phyloP scores from a whole-genome alignment of 37 sponge, comb jelly and placozoan species.

The Chondrosia reniformis region DNA sequence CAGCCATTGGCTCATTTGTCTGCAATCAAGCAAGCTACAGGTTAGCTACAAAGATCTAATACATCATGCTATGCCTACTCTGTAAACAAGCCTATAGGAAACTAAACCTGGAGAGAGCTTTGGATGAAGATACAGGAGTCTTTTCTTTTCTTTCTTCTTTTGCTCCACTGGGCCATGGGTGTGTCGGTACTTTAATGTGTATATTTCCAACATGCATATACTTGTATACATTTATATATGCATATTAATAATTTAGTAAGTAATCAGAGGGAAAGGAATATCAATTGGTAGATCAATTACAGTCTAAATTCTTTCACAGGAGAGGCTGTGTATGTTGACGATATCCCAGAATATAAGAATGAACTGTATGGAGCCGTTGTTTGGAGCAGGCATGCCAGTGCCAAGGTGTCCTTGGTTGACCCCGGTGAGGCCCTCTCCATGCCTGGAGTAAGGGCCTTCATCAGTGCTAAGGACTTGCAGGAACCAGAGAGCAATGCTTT shows the following conservation, averaged over 20 bases:
- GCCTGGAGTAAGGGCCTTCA: slow-evolving; percentile 51
- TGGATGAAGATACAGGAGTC: no score
- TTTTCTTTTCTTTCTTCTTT: no score
- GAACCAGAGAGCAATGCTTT: slow-evolving; percentile 32
- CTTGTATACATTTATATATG: no score
- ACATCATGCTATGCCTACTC: no score
- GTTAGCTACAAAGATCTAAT: slow-evolving; percentile 73
- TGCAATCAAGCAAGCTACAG: slow-evolving; percentile 75
- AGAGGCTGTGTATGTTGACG: slow-evolving; percentile 58
- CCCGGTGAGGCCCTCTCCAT: slow-evolving; percentile 36
- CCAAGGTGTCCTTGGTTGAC: slow-evolving; percentile 52
- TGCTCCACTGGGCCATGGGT: no score
- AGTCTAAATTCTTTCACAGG: no score
- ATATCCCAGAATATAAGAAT: slow-evolving; percentile 59
- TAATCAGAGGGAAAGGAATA: background rate
- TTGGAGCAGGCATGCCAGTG: slow-evolving; percentile 59
- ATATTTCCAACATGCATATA: background rate
- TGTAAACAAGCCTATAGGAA: no score
- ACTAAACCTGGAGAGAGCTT: no score
- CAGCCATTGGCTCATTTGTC: slow-evolving; percentile 74
- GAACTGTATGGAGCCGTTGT: slow-evolving; percentile 81
- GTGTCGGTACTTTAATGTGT: background rate
- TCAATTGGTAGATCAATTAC: background rate
- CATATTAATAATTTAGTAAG: background rate
- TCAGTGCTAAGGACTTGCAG: slow-evolving; percentile 62